Evolutionary conservation across 2,888 invertebrate genomes (phyloP).

Genomic region (Micropterix aruncella): DNA sequence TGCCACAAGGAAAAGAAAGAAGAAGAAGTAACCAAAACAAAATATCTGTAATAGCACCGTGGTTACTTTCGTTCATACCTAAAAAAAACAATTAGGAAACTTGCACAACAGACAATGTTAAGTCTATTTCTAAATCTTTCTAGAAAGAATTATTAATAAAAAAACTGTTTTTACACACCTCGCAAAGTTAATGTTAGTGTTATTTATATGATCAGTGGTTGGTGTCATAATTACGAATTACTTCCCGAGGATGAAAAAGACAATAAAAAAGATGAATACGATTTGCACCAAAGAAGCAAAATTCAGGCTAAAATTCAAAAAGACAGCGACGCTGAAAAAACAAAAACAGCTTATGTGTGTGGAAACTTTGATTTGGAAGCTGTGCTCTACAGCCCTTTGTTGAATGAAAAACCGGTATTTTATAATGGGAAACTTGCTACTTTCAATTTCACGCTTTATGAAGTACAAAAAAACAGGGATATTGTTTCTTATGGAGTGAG

Average conservation of each 20-base stretch:
- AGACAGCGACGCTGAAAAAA: background rate
- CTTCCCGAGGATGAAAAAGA: background rate
- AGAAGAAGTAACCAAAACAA: too few relatives aligned
- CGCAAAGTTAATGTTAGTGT: background rate
- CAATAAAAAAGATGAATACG: background rate
- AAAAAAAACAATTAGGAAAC: background rate
- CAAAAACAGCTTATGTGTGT: background rate
- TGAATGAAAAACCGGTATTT: slow-evolving; percentile 3
- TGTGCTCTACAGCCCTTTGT: slow-evolving; percentile 5
- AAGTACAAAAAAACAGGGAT: slow-evolving; percentile 4
- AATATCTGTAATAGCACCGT: too few relatives aligned
- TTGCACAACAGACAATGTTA: background rate
- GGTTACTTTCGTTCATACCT: too few relatives aligned
- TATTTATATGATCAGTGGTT: too few relatives aligned
- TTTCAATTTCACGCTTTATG: slow-evolving; percentile 6
- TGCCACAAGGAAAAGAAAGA: too few relatives aligned
- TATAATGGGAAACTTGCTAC: slow-evolving; percentile 7
- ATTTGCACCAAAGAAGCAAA: slow-evolving; percentile 1
- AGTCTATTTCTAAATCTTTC: background rate
- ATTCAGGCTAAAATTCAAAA: background rate
- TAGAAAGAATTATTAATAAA: background rate
- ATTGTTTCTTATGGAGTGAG: background rate
- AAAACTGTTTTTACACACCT: background rate
- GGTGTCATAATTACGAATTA: background rate
- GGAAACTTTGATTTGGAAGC: slow-evolving; percentile 7